A percentile compares a stretch with the other conserved stretches of the same genome.
phyloP scores from a whole-genome alignment of 2,113 vertebrate genomes.

The Brachyistius frenatus region DNA sequence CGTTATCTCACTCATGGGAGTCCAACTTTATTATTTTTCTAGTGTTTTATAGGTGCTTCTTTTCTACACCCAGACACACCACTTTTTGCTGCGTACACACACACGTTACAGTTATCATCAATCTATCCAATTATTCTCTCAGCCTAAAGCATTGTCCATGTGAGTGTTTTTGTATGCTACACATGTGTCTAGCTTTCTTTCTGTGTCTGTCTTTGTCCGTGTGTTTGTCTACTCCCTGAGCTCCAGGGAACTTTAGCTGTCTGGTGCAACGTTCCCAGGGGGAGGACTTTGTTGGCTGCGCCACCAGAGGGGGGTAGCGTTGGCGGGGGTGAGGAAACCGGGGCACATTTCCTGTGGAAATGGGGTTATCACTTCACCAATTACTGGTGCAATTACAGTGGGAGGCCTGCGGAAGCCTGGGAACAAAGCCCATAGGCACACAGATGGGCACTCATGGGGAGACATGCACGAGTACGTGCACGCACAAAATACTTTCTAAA shows the following conservation, averaged over 20 bases:
- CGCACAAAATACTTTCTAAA: constrained; percentile 26
- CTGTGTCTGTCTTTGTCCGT: constrained; percentile 54
- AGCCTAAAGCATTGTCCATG: constrained; percentile 40
- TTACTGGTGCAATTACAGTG: constrained; percentile 82
- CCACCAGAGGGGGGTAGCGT: constrained; percentile 52
- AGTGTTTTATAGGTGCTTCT: constrained; percentile 9
- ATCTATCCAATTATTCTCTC: constrained; percentile 59
- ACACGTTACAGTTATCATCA: constrained; percentile 30
- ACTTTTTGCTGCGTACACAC: constrained; percentile 1
- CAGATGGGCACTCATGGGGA: constrained; percentile 65
- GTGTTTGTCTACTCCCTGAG: constrained; percentile 66
- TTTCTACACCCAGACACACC: constrained; percentile 6
- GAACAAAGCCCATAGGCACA: constrained; percentile 72
- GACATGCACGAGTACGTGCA: not conserved
- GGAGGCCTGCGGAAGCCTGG: constrained; percentile 76
- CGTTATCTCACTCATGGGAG: constrained; percentile 16
- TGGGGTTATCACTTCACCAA: constrained; percentile 85
- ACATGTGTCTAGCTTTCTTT: constrained; percentile 42
- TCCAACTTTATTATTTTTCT: constrained; percentile 30
- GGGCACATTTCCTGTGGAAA: constrained; percentile 85
- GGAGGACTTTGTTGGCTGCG: constrained; percentile 74
- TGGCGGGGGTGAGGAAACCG: constrained; percentile 69
- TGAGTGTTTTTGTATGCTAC: constrained; percentile 35
- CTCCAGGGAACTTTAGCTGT: constrained; percentile 74
- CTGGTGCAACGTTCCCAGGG: constrained; percentile 75